Evolutionary conservation across 2,797 vertebrate genomes (phyloP), one percentile per base, ranked within the genome.

Genomic region (Notolepis coatsorum): DNA sequence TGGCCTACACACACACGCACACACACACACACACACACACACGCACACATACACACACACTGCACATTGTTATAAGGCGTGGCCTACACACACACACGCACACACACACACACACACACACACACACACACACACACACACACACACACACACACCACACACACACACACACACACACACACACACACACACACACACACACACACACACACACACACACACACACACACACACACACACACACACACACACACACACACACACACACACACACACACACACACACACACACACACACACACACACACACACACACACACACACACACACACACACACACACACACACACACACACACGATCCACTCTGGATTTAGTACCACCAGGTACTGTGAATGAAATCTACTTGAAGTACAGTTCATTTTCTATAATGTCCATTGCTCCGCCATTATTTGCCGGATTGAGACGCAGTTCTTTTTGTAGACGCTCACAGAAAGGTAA

Each of bases 21-120:
- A 41, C 10, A 18, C 45, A 65, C 12, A 64, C 27, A 23, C 9
- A 25, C 12, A 25, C n/a, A 37, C 35, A 35, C 13, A 4, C 1
- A 37, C 13, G 2, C 35, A 37, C 35, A n/a, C 35, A 37, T 37
- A 37, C 35, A 37, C 68, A 72, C 77, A 65, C 76, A 62, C 58
- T 28, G 65, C 65, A 64, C 41, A 53, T n/a, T n/a, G n/a, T n/a
- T n/a, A n/a, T n/a, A n/a, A n/a, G n/a, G 13, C 35, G 2, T 35
- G 48, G 35, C 27, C 41, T 42, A 71, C 53, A 73, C 43, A 20
- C n/a, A 61, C 39, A 5, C 46, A 58, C 17, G n/a, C 48, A 41
- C 10, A 18, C 45, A 65, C 12, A 64, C 27, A 23, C 9, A 25
- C 12, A 25, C n/a, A n/a, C 9, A n/a, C 12, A 15, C 27, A 30